Evolutionary conservation across 53 echinoderm and acorn worm genomes (phyloP).

Genomic region (Arbacia lixula): DNA sequence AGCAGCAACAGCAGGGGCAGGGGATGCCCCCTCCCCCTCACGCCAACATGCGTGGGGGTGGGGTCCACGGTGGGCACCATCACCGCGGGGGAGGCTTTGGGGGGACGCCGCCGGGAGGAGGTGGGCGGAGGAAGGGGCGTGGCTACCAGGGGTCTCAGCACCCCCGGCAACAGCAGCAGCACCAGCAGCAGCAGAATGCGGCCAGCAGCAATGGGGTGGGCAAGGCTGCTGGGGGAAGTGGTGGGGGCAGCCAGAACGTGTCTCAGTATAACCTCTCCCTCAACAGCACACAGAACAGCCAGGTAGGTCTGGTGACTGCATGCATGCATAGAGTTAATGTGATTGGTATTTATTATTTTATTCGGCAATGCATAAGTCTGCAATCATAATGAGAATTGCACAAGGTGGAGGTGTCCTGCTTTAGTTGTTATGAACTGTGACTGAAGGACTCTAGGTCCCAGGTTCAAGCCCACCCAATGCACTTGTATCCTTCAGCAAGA

Average conservation of each 20-base stretch:
- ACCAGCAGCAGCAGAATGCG: not conserved
- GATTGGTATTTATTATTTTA: too few relatives aligned
- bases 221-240: constrained; percentile 45
- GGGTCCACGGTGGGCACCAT: constrained; percentile 64
- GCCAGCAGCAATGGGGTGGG: constrained; percentile 30
- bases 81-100: not conserved
- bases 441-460: too few relatives aligned
- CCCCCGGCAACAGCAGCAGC: constrained; percentile 53
- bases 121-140: constrained; percentile 32
- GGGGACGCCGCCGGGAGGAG: not conserved
- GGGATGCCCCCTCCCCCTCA: constrained; percentile 54
- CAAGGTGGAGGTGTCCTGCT: too few relatives aligned
- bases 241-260: constrained; percentile 76
- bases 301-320: too few relatives aligned
- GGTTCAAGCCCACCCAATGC: too few relatives aligned
- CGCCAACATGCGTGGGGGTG: constrained; percentile 35
- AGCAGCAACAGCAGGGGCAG: too few relatives aligned
- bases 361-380: too few relatives aligned
- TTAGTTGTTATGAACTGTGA: too few relatives aligned
- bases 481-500: too few relatives aligned
- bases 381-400: too few relatives aligned
- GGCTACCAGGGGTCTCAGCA: constrained; percentile 63
- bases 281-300: constrained; percentile 87
- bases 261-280: constrained; percentile 96
- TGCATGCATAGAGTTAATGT: too few relatives aligned